phyloP scores from a whole-genome alignment of 2,888 invertebrate species.

The Hydrotaea cyrtoneurina region DNA sequence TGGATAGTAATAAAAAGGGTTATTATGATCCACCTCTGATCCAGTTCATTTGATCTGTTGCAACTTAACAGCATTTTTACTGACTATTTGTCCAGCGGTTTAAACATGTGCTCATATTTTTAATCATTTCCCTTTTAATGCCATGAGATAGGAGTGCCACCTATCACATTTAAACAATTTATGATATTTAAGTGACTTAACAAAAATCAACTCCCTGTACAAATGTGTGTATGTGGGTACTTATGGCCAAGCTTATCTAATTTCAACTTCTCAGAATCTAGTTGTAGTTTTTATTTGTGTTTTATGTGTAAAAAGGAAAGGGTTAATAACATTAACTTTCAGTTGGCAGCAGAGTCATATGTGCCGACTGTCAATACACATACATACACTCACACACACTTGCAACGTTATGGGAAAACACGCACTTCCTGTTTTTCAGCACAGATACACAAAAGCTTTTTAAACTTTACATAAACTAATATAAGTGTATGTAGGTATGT shows the following conservation, averaged over 20 bases:
- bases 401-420: neutral
- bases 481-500: neutral
- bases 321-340: neutral
- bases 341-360: neutral
- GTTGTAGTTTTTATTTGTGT: neutral
- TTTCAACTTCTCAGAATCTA: neutral
- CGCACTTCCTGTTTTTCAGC: constrained; percentile 13
- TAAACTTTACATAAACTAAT: constrained; percentile 66
- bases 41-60: no score
- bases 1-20: no score
- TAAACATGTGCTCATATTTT: no score
- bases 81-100: no score
- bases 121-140: no score
- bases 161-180: no score
- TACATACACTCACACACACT: neutral
- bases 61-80: no score
- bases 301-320: constrained; percentile 7
- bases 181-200: neutral
- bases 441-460: constrained; percentile 71
- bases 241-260: neutral
- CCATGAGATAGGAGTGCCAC: no score
- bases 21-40: no score
- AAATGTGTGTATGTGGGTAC: neutral
- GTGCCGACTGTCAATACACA: neutral
- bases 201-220: neutral